These are phyloP conservation scores for Rhynchophorus ferrugineus DNA, from an alignment of 1,140 invertebrate genomes.

Conservation along the genomic window DNA sequence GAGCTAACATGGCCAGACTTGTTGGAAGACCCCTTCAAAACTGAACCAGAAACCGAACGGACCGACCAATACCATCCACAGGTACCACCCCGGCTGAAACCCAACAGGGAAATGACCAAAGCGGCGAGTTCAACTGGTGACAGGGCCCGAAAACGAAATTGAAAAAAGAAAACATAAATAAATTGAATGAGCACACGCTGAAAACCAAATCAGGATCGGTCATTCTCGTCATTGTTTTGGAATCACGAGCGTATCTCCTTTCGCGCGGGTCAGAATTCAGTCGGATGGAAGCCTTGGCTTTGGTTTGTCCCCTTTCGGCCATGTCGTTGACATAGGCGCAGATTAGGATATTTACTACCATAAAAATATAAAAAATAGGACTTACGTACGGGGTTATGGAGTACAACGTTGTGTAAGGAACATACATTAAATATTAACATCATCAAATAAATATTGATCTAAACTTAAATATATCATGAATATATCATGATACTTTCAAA, in stretches of 20 bases:
- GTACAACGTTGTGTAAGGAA: no score
- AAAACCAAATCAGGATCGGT: conserved; percentile 15
- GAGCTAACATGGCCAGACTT: conserved; percentile 3
- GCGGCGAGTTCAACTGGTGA: neutral
- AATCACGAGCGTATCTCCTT: conserved; percentile 18
- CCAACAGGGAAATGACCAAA: neutral
- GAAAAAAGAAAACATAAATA: neutral
- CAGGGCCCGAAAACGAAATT: neutral
- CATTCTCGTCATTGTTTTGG: conserved; percentile 15
- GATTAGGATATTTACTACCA: no score
- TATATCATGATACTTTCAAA: no score
- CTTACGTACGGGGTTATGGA: no score
- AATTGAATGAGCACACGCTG: no score
- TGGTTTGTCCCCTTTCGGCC: neutral
- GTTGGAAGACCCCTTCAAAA: neutral
- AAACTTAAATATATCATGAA: no score
- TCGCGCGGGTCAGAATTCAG: conserved; percentile 14
- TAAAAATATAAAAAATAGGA: no score
- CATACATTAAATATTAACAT: no score
- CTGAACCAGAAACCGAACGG: neutral
- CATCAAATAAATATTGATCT: no score
- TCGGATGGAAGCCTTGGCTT: conserved; percentile 9
- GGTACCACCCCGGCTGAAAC: neutral
- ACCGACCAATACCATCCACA: neutral
- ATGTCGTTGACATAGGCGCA: neutral